Evolutionary conservation across 2,888 invertebrate species (phyloP).

Genomic region (Papilio protenor): DNA sequence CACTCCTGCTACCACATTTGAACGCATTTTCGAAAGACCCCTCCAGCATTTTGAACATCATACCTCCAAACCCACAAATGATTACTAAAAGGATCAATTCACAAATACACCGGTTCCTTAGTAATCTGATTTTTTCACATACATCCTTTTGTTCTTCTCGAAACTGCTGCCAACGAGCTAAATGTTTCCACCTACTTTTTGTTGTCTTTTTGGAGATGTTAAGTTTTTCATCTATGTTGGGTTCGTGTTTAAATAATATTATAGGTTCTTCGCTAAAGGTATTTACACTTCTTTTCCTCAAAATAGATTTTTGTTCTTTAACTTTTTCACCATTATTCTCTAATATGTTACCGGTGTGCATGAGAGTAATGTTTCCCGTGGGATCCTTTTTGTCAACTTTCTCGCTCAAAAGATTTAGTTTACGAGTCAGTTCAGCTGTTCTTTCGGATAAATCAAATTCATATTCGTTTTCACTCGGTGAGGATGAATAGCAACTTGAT

Average conservation of each 20-base stretch:
- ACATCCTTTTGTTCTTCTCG: slow-evolving; percentile 84
- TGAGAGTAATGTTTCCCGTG: slow-evolving; percentile 61
- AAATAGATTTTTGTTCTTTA: slow-evolving; percentile 56
- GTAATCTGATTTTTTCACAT: slow-evolving; percentile 78
- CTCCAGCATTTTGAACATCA: slow-evolving; percentile 92
- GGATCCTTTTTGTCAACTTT: slow-evolving; percentile 68
- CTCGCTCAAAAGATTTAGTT: slow-evolving; percentile 73
- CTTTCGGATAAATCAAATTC: slow-evolving; percentile 79
- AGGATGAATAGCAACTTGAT: slow-evolving; percentile 80
- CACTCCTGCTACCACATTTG: slow-evolving; percentile 94
- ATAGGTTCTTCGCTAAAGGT: slow-evolving; percentile 56
- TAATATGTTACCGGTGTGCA: slow-evolving; percentile 43
- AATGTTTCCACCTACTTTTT: slow-evolving; percentile 66
- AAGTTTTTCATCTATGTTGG: slow-evolving; percentile 56
- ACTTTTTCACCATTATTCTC: not conserved
- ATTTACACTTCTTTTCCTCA: slow-evolving; percentile 66
- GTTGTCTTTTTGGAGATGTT: slow-evolving; percentile 46
- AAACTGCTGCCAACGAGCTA: slow-evolving; percentile 84
- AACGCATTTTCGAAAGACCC: slow-evolving; percentile 93
- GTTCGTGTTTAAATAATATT: slow-evolving; percentile 57
- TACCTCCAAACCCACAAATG: slow-evolving; percentile 91
- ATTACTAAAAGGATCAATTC: slow-evolving; percentile 88
- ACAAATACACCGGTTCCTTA: slow-evolving; percentile 87
- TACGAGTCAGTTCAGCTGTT: slow-evolving; percentile 76
- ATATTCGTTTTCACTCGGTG: slow-evolving; percentile 81